Evolutionary conservation across 2,797 vertebrate genomes (phyloP), one percentile per base, ranked within the genome.

Genomic region (Crocodylus rhombifer): DNA sequence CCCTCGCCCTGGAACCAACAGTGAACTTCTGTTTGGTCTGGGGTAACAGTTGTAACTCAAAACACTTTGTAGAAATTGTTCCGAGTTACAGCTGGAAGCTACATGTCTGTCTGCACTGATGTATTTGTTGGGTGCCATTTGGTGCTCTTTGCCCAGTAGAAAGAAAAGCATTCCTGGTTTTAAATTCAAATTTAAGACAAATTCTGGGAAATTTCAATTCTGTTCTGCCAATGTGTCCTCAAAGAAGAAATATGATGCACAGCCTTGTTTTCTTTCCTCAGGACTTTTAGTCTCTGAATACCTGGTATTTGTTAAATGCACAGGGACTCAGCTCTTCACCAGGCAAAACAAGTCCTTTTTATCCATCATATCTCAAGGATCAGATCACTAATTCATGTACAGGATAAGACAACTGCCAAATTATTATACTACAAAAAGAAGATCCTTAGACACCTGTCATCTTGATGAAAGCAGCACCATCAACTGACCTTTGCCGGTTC

Each of bases 401-500:
- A 97, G 97, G 97, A 95, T 96, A 96, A 97, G 98, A 98, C 97
- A 98, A 98, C 97, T 97, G 97, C 97, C 98, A 98, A 98, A 98
- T 98, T 97, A 98, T 97, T 97, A 98, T 94, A 97, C 95, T 95
- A 97, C 97, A 97, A 96, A 98, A 96, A 96, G 97, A 95, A 92
- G 97, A 96, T 97, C 96, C 87, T 95, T 95, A 97, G 98, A 98
- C 96, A 98, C 98, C 98, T 98, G 98, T 98, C 98, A 98, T 88
- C 93, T 97, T 96, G 98, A 98, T 98, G 97, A 98, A 98, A 98
- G 98, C 97, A 92, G 96, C 94, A 90, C 95, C 84, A 87, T 98
- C 97, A 92, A 95, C 86, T 98, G 98, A 98, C 98, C 98, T 98
- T 98, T 97, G 98, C 97, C 96, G 62, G 97, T 98, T 98, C 98